These are phyloP conservation scores for Patagioenas fasciata DNA, from an alignment of 2,113 vertebrate species.

Conservation along the genomic window DNA sequence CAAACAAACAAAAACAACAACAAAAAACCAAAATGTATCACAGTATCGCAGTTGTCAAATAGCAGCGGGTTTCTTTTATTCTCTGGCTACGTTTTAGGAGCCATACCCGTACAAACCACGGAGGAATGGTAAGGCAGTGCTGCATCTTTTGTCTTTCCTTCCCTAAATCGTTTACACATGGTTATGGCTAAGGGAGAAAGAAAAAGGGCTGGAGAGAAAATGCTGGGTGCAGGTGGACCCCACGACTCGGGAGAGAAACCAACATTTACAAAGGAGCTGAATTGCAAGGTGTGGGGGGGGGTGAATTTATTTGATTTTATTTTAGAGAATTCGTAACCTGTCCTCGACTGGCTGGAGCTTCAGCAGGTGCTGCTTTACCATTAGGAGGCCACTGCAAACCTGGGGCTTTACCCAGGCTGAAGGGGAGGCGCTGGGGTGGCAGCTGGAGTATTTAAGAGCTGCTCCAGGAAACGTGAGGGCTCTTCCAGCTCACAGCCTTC, in stretches of 20 bases:
- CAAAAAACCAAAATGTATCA: conserved; percentile 22
- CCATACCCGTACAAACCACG: conserved; percentile 10
- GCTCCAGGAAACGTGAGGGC: not conserved
- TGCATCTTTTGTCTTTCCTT: conserved; percentile 39
- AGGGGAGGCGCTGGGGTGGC: not conserved
- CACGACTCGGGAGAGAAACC: conserved; percentile 1
- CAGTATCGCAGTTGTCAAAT: conserved; percentile 66
- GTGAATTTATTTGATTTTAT: conserved; percentile 14
- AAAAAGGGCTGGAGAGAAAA: conserved; percentile 52
- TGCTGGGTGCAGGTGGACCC: not conserved
- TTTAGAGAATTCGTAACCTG: conserved; percentile 2
- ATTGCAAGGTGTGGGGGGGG: not conserved
- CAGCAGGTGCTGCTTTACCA: conserved; percentile 59
- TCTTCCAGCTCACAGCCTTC: not conserved
- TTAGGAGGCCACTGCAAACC: conserved; percentile 33
- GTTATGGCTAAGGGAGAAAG: not conserved
- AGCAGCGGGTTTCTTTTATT: conserved; percentile 51
- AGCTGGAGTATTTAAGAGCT: conserved; percentile 31
- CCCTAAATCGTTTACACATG: not conserved
- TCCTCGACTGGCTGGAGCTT: conserved; percentile 16
- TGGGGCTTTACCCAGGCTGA: not conserved
- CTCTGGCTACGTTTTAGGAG: conserved; percentile 14
- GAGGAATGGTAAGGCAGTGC: conserved; percentile 24
- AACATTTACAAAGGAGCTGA: conserved; percentile 32
- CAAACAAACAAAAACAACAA: not conserved